Base-by-base conservation (phyloP, 2,113 vertebrate species). In the Chloroceryle aenea region DNA sequence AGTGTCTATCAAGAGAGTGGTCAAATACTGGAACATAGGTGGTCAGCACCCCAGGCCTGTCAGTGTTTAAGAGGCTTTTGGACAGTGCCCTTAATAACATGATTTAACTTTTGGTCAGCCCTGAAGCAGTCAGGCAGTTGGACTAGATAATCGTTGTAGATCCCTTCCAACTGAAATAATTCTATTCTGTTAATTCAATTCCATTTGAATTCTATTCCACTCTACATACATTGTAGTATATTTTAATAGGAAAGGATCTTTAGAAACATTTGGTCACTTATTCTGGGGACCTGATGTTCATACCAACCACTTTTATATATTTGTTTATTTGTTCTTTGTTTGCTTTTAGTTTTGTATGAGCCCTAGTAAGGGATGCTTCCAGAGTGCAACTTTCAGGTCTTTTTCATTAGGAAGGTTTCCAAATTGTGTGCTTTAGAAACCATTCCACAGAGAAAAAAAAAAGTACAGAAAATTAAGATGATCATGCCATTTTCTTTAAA, bases 321-420 rank as follows among this genome's bases (percentile, higher is more conserved):
- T 76, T 72, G 0, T 0, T 53, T 84, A 0, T 2, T 62, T 38
- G n/a, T n/a, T 40, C 38, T 40, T 40, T 40, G 2, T 3, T 42
- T 56, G 16, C 3, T 56, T 84, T 58, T 52, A 20, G 20, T 81
- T 76, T 91, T 34, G 7, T 23, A 5, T 71, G 13, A 48, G 8
- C 4, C 19, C 5, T 59, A n/a, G n/a, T n/a, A n/a, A 50, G 8
- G 7, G 17, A 26, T 52, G 32, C 3, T 29, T 87, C 47, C 7
- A 50, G n/a, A 36, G 3, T 43, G 8, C 7, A 50, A 67, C 30
- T 89, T 85, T 27, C 13, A 40, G 6, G 0, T 43, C 3, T 45
- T 52, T n/a, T 61, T 23, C 10, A 47, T 72, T 16, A 63, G 32
- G 14, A 36, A 55, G 1, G 1, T 58, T 73, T 63, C 16, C 18